These are phyloP conservation scores for Ylistrum balloti DNA, from an alignment of 1,140 invertebrate genomes.

Conservation along the genomic window DNA sequence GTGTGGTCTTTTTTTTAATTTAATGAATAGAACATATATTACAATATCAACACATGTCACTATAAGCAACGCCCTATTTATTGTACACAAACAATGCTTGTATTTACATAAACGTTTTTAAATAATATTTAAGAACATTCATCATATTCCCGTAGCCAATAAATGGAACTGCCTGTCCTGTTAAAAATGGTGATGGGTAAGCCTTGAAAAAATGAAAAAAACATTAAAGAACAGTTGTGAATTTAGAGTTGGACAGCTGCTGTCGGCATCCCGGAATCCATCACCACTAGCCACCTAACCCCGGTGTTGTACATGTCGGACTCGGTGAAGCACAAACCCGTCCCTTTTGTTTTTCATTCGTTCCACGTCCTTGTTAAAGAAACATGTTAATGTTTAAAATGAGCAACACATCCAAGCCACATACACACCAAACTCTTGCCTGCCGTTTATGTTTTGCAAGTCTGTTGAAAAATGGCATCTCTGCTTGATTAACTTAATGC, in stretches of 20 bases:
- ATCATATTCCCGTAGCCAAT: no score
- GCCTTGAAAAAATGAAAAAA: not conserved
- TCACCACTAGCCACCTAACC: not conserved
- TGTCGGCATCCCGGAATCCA: not conserved
- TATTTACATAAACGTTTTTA: no score
- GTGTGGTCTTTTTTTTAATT: no score
- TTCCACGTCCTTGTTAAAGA: not conserved
- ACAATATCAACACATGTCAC: no score
- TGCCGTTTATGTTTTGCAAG: not conserved
- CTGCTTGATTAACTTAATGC: not conserved
- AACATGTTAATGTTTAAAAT: conserved; percentile 4
- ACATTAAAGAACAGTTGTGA: not conserved
- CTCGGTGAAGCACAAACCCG: not conserved
- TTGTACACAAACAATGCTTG: no score
- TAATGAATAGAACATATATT: no score
- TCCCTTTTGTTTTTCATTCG: conserved; percentile 19
- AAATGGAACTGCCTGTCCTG: no score
- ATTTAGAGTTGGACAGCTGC: not conserved
- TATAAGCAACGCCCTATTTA: no score
- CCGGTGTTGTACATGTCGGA: not conserved
- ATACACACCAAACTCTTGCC: not conserved
- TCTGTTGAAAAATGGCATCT: not conserved
- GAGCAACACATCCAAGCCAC: not conserved
- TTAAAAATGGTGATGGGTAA: no score
- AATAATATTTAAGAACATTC: no score